Evolutionary conservation across 2,797 vertebrate species (phyloP), one percentile per base, ranked within the genome.

Genomic region (Myiothlypis chrysogaster): DNA sequence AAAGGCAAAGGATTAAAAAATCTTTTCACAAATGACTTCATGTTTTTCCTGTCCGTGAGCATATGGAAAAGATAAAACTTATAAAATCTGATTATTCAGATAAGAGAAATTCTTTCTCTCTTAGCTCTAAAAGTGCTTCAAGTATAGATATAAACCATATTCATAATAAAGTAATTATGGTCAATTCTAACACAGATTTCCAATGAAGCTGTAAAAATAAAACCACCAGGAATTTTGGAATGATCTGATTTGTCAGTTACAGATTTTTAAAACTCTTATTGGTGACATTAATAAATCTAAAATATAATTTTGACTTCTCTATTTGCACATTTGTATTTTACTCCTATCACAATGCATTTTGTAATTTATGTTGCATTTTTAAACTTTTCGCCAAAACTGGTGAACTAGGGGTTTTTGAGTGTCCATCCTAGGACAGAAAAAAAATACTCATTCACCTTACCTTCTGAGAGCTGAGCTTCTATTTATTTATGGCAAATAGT

Each of bases 61-160:
- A 93, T 56, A 78, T 88, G 92, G 82, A 82, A 93, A 91, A 88
- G 34, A 52, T 90, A 88, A 70, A 86, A 46, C 10, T 60, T 86
- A 50, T 37, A 75, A 68, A 84, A 86, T n/a, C 5, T 57, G 59
- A 88, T 83, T 92, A 37, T 28, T 60, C 20, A 34, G 76, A 65
- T 79, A 65, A 81, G 25, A 88, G 2, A 81, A 60, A 8, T 66
- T 88, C 4, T 72, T 23, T 77, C 9, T 73, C 12, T 19, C 23
- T 87, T 30, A 52, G 11, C 22, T 82, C 30, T 84, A 47, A 53
- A 91, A 68, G 14, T 70, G 14, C 43, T 92, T 87, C 47, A 82
- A 87, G 24, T 56, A 44, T 39, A 55, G 47, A 28, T 69, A 78
- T 28, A 75, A 86, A 69, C 13, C 8, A 49, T n/a, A 53, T 10